A percentile compares a stretch with the other conserved stretches of the same genome.
Conservation (phyloP, 2,888 invertebrate species). For the Dermolepida albohirtum region DNA sequence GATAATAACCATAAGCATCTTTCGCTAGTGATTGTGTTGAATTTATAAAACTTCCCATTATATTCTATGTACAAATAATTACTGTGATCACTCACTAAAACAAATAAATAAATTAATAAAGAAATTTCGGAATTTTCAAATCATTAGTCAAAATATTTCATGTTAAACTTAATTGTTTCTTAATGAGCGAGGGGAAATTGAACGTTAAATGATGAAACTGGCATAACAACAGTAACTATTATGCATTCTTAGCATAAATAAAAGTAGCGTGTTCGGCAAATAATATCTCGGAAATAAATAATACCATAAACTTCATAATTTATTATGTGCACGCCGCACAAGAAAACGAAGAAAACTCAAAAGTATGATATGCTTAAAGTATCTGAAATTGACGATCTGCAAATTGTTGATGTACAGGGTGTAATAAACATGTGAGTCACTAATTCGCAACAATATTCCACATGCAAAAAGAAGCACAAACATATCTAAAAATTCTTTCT, state of each 20-base stretch:
- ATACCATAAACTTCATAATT: not conserved
- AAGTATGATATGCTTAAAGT: too few species aligned
- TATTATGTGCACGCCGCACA: too few species aligned
- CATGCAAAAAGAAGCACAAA: too few species aligned
- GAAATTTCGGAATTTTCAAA: too few species aligned
- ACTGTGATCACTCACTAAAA: constrained; percentile 1
- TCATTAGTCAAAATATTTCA: too few species aligned
- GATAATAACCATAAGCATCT: constrained; percentile 76
- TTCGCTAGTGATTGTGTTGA: constrained; percentile 69
- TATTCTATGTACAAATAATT: not conserved
- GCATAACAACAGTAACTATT: not conserved
- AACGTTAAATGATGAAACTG: not conserved
- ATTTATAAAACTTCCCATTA: constrained; percentile 61
- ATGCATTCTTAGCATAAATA: not conserved
- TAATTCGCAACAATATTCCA: too few species aligned
- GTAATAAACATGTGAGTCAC: too few species aligned
- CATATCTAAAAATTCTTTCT: too few species aligned
- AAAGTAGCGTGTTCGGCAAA: constrained; percentile 6
- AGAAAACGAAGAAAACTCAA: too few species aligned
- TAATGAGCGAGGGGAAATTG: constrained; percentile 1
- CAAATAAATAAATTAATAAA: not conserved
- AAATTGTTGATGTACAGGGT: too few species aligned
- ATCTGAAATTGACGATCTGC: too few species aligned
- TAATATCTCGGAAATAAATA: constrained; percentile 9
- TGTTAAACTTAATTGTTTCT: not conserved